phyloP scores from a whole-genome alignment of 2,888 invertebrate species.

The Ennomos erosarius region DNA sequence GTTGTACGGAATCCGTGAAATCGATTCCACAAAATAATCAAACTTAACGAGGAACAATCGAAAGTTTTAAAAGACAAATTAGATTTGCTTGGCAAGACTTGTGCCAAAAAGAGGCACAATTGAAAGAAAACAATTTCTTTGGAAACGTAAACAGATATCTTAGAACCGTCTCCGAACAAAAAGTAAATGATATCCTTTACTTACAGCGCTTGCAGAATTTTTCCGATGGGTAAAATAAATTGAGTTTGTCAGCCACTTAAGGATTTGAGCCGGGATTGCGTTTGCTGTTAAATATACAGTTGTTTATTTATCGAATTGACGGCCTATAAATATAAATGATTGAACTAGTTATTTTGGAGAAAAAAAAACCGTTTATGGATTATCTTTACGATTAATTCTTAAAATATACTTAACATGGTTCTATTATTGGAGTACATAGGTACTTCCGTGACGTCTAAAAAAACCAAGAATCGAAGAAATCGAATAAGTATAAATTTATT shows the following conservation, averaged over 20 bases:
- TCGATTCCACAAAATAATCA: conserved; percentile 1
- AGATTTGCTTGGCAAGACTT: conserved; percentile 21
- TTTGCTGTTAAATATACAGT: not conserved
- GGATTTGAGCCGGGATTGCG: conserved; percentile 27
- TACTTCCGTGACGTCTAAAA: too few species aligned
- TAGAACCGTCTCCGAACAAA: conserved; percentile 28
- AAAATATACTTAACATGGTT: too few species aligned
- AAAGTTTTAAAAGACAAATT: conserved; percentile 22
- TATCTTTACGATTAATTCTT: not conserved
- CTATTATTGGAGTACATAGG: too few species aligned
- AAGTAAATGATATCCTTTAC: not conserved
- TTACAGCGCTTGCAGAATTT: conserved; percentile 5
- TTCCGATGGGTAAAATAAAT: conserved; percentile 35
- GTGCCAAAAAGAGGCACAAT: conserved; percentile 27
- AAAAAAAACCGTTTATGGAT: not conserved
- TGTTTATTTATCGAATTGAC: too few species aligned
- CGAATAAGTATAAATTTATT: too few species aligned
- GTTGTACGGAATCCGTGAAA: not conserved
- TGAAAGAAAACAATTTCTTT: conserved; percentile 35
- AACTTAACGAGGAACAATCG: conserved; percentile 16
- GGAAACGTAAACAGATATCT: conserved; percentile 33
- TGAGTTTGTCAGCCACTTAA: conserved; percentile 35
- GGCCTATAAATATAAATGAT: too few species aligned
- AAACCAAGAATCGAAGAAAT: too few species aligned
- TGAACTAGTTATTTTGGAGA: conserved; percentile 2